A percentile compares a stretch with the other conserved stretches of the same genome.
Conservation (phyloP, 2,113 vertebrate species). For the Athene noctua region DNA sequence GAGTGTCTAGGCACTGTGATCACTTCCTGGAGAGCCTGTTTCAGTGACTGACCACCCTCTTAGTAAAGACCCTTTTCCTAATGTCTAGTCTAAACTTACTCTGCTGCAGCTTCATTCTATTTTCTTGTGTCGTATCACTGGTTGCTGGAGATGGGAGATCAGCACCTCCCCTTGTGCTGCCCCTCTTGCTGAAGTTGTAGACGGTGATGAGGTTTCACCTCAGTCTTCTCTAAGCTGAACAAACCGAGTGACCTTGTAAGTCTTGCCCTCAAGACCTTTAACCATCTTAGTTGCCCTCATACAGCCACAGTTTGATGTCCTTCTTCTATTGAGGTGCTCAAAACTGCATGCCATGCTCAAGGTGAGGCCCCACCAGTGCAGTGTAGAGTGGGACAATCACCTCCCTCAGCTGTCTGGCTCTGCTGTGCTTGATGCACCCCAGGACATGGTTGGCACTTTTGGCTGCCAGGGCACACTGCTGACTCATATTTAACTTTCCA, state of each 20-base stretch:
- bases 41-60: neutral
- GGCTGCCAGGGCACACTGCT: neutral
- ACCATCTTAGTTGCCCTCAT: neutral
- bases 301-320: neutral
- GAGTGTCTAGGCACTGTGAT: neutral
- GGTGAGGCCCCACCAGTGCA: neutral
- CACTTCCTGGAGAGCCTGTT: neutral
- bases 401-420: fast-evolving
- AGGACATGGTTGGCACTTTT: neutral
- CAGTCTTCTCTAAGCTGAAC: neutral
- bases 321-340: neutral
- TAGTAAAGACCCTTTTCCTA: neutral
- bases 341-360: fast-evolving
- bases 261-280: neutral
- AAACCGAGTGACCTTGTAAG: neutral
- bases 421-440: neutral
- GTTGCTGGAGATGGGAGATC: neutral
- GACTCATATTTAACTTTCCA: neutral
- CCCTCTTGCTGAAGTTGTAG: neutral
- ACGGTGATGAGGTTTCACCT: neutral
- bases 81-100: neutral
- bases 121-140: neutral
- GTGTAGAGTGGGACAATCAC: fast-evolving
- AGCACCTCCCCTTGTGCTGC: neutral
- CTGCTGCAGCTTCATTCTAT: neutral